These are phyloP conservation scores for Mesodorylaimus sp. DNA, from an alignment of 2,888 invertebrate genomes.

Conservation along the genomic window DNA sequence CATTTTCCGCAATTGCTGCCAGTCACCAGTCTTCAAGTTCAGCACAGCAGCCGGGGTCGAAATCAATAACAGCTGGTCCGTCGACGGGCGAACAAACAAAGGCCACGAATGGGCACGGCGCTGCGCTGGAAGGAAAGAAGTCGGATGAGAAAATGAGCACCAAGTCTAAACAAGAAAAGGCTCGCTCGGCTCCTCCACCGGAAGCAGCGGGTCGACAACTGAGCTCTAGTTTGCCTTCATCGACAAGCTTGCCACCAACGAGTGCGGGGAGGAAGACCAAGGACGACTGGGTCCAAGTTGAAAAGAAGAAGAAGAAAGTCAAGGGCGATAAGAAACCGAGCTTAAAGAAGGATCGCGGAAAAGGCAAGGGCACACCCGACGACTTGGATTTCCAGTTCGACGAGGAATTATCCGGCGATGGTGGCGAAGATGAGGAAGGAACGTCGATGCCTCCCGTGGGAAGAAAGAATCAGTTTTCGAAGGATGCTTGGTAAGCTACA, in stretches of 20 bases:
- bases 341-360: slow-evolving; percentile 13
- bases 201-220: too few relatives aligned
- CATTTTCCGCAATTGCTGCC: too few relatives aligned
- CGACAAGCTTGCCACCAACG: not conserved
- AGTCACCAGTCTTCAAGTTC: too few relatives aligned
- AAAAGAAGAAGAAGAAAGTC: slow-evolving; percentile 20
- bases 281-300: slow-evolving; percentile 43
- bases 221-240: not conserved
- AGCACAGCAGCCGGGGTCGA: not conserved
- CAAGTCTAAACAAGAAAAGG: too few relatives aligned
- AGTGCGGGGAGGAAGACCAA: not conserved
- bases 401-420: slow-evolving; percentile 61
- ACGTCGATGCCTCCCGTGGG: slow-evolving; percentile 46
- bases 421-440: slow-evolving; percentile 59
- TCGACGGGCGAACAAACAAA: not conserved
- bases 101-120: not conserved
- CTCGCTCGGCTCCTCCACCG: too few relatives aligned
- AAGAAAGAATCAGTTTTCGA: slow-evolving; percentile 2
- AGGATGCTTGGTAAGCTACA: slow-evolving; percentile 43
- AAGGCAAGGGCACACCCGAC: slow-evolving; percentile 39
- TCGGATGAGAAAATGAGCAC: too few relatives aligned
- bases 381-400: slow-evolving; percentile 91
- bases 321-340: slow-evolving; percentile 10
- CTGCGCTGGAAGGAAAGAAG: not conserved
- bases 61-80: not conserved